Percentiles rank a stretch among this genome's conserved stretches.
These are phyloP conservation scores for Platycheirus rosarum DNA, from an alignment of 2,888 invertebrate species.

Conservation along the genomic window DNA sequence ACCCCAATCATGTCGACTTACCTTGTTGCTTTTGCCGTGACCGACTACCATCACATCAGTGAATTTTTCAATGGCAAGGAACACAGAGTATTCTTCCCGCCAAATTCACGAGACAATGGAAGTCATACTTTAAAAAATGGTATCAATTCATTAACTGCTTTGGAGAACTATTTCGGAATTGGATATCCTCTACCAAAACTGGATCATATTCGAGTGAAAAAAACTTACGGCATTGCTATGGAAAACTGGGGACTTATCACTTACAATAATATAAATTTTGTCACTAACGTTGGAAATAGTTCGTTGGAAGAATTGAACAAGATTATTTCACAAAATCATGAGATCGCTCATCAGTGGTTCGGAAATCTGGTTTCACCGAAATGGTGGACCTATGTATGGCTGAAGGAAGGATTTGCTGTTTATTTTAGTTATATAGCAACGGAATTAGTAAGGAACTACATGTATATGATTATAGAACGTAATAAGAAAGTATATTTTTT, in stretches of 20 bases:
- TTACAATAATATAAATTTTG: constrained; percentile 80
- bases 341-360: constrained; percentile 90
- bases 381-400: constrained; percentile 89
- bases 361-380: constrained; percentile 88
- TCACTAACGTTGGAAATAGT: constrained; percentile 79
- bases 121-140: constrained; percentile 77
- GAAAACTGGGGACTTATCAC: constrained; percentile 97
- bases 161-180: constrained; percentile 88
- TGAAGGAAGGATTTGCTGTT: constrained; percentile 89
- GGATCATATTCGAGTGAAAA: constrained; percentile 94
- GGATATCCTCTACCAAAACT: constrained; percentile 90
- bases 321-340: constrained; percentile 84
- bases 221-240: constrained; percentile 93
- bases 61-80: constrained; percentile 80
- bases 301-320: constrained; percentile 80
- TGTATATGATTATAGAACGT: not conserved
- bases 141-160: constrained; percentile 76
- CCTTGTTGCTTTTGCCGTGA: constrained; percentile 91
- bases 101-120: constrained; percentile 76
- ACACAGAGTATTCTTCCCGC: constrained; percentile 79
- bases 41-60: constrained; percentile 83
- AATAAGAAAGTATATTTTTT: constrained; percentile 72
- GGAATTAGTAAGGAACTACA: constrained; percentile 78
- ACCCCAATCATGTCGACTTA: constrained; percentile 90
- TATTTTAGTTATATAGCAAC: constrained; percentile 80